These are phyloP conservation scores for Danio aesculapii DNA, from an alignment of 2,797 vertebrate genomes.

Conservation along the genomic window DNA sequence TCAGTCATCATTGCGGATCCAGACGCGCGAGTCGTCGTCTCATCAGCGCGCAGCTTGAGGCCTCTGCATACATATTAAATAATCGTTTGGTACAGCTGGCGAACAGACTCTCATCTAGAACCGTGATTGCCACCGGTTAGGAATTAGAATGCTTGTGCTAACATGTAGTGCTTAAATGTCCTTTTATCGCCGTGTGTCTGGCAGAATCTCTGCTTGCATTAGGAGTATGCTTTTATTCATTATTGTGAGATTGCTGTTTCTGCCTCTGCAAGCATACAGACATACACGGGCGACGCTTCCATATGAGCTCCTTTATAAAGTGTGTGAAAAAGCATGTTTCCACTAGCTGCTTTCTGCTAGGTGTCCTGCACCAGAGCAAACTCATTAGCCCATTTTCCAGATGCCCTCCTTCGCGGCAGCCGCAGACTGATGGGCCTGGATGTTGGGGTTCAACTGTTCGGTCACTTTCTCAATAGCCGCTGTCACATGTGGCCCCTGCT, in stretches of 20 bases:
- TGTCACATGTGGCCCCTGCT: slow-evolving; percentile 10
- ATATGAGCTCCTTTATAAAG: background rate
- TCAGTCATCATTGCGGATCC: slow-evolving; percentile 53
- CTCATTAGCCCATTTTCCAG: slow-evolving; percentile 24
- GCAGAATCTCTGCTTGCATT: slow-evolving; percentile 20
- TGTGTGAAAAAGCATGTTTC: slow-evolving; percentile 25
- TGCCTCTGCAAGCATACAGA: background rate
- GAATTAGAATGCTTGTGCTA: slow-evolving; percentile 39
- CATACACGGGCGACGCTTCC: background rate
- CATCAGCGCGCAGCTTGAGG: slow-evolving; percentile 35
- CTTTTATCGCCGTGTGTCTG: slow-evolving; percentile 27
- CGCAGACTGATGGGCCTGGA: slow-evolving; percentile 13
- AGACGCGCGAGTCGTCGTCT: slow-evolving; percentile 50
- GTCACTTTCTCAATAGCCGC: slow-evolving; percentile 23
- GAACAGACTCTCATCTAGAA: slow-evolving; percentile 47
- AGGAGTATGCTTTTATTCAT: slow-evolving; percentile 26
- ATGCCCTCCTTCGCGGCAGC: background rate
- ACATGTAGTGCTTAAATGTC: slow-evolving; percentile 28
- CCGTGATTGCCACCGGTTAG: slow-evolving; percentile 37
- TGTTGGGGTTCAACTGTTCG: slow-evolving; percentile 19
- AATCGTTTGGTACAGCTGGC: slow-evolving; percentile 22
- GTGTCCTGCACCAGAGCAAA: slow-evolving; percentile 12
- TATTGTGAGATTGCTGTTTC: slow-evolving; percentile 29
- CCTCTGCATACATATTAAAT: slow-evolving; percentile 52
- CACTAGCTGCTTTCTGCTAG: background rate